Conservation (phyloP, 1,140 invertebrate genomes). For the Drosophila takahashii region DNA sequence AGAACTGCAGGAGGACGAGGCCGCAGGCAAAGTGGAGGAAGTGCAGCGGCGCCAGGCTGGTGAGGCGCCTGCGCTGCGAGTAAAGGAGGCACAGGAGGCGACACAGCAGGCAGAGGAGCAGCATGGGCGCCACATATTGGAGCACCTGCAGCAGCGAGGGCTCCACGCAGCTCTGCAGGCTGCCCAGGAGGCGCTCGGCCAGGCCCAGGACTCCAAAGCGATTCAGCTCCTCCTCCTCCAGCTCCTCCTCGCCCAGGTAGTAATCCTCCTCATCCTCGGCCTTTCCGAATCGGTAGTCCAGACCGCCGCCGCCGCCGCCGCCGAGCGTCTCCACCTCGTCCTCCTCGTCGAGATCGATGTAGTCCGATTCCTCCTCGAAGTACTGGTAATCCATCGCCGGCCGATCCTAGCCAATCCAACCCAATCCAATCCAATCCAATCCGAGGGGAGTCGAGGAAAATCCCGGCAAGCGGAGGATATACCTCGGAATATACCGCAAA, state of each 20-base stretch:
- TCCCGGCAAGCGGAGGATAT: slow-evolving; percentile 6
- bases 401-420: slow-evolving; percentile 6
- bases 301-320: background rate
- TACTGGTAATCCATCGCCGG: slow-evolving; percentile 70
- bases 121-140: slow-evolving; percentile 45
- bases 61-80: slow-evolving; percentile 8
- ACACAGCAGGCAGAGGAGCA: slow-evolving; percentile 44
- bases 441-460: slow-evolving; percentile 12
- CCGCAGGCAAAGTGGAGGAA: slow-evolving; percentile 50
- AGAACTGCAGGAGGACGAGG: slow-evolving; percentile 35
- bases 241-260: slow-evolving; percentile 9
- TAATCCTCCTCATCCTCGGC: slow-evolving; percentile 17
- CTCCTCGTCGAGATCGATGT: slow-evolving; percentile 53
- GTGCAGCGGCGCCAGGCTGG: slow-evolving; percentile 43
- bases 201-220: background rate
- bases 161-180: slow-evolving; percentile 26
- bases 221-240: background rate
- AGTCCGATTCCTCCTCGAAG: slow-evolving; percentile 65
- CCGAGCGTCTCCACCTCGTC: slow-evolving; percentile 13
- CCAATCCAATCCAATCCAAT: slow-evolving; percentile 4
- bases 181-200: slow-evolving; percentile 13
- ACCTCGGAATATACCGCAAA: background rate
- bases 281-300: background rate
- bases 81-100: slow-evolving; percentile 37
- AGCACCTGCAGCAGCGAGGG: slow-evolving; percentile 51